Evolutionary conservation across 2,797 vertebrate species (phyloP).

Genomic region (Vireo griseus): DNA sequence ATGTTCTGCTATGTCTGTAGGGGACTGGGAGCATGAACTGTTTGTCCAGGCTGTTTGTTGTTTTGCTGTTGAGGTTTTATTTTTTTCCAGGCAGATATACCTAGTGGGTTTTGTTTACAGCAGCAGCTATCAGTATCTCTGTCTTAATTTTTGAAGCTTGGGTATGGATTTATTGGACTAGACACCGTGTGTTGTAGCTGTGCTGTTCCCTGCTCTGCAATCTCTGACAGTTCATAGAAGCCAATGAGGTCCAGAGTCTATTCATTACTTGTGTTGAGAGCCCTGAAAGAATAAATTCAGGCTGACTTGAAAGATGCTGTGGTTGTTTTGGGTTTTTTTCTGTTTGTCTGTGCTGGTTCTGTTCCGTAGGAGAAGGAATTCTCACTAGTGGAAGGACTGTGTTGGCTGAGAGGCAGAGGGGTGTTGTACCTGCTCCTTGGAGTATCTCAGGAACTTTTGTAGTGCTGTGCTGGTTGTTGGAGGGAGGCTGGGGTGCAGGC

Average conservation of each 20-base stretch:
- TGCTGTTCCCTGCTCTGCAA: background rate
- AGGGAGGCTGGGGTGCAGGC: background rate
- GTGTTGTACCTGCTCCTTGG: background rate
- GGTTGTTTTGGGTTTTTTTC: fast-evolving
- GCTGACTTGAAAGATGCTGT: background rate
- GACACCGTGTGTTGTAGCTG: background rate
- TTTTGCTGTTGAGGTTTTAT: background rate
- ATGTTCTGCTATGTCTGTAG: background rate
- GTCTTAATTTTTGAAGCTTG: slow-evolving; percentile 2
- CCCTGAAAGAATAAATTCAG: background rate
- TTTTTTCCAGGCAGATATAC: background rate
- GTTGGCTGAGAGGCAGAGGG: background rate
- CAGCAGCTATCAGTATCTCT: background rate
- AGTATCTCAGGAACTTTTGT: background rate
- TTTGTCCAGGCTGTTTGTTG: background rate
- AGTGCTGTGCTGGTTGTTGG: background rate
- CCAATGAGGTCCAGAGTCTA: background rate
- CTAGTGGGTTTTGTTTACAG: slow-evolving; percentile 1
- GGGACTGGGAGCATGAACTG: background rate
- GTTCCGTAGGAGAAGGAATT: background rate
- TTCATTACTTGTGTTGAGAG: background rate
- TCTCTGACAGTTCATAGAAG: background rate
- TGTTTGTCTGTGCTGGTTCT: background rate
- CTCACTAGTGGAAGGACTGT: background rate
- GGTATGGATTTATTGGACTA: slow-evolving; percentile 37